Evolutionary conservation across 64 coral and sea anemone species (phyloP).

Genomic region (Stichodactyla mertensii): DNA sequence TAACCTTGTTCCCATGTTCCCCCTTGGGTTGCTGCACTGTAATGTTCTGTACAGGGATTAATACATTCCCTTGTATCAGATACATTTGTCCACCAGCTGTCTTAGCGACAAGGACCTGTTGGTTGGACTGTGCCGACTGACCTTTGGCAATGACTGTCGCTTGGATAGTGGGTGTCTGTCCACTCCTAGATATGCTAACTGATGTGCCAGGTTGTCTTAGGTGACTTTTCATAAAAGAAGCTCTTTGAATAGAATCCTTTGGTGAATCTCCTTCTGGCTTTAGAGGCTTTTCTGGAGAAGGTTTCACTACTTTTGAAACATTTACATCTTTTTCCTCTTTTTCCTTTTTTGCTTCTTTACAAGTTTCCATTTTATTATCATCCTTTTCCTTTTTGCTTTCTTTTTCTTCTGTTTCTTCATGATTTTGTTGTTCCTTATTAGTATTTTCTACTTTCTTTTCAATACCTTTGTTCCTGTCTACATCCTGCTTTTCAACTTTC

Average conservation of each 20-base stretch:
- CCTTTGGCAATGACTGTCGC: constrained; percentile 94
- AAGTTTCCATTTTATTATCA: constrained; percentile 7
- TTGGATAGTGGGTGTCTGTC: constrained; percentile 58
- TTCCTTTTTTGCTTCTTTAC: neutral
- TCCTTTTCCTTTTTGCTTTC: constrained; percentile 12
- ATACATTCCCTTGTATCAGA: constrained; percentile 86
- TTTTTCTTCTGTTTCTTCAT: neutral
- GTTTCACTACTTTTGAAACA: neutral
- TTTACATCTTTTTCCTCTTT: neutral
- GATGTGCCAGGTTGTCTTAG: neutral
- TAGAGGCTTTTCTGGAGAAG: neutral
- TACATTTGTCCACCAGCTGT: constrained; percentile 83
- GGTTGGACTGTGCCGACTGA: constrained; percentile 62
- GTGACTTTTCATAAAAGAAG: neutral
- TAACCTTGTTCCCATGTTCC: constrained; percentile 54
- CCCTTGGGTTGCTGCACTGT: constrained; percentile 65
- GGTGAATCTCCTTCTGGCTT: neutral
- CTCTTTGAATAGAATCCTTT: neutral
- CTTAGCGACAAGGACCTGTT: constrained; percentile 87
- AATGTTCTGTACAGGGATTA: constrained; percentile 78
- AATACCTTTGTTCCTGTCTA: neutral
- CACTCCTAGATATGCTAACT: neutral
- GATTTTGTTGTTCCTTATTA: neutral
- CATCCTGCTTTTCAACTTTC: neutral
- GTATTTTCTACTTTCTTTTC: neutral